Conservation (phyloP, 2,113 vertebrate species). For the Podarcis raffonei region DNA sequence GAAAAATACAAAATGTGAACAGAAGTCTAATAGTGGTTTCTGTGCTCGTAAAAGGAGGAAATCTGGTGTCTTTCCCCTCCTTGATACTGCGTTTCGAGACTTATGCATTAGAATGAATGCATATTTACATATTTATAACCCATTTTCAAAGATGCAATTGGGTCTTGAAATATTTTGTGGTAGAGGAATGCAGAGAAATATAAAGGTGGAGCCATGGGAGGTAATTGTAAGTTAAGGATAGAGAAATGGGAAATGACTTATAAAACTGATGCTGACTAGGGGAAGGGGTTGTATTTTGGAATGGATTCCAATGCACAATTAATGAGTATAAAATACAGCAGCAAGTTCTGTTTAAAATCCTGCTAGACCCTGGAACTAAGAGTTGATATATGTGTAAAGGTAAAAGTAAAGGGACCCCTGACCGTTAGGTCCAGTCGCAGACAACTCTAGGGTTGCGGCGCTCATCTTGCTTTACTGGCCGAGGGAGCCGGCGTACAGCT, state of each 20-base stretch:
- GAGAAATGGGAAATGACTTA: neutral
- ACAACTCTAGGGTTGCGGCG: no score
- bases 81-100: neutral
- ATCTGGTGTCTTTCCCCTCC: neutral
- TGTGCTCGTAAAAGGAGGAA: neutral
- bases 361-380: neutral
- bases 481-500: no score
- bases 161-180: neutral
- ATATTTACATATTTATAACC: conserved; percentile 32
- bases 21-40: conserved; percentile 19
- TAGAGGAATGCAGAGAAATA: neutral
- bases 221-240: conserved; percentile 1
- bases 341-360: neutral
- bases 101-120: conserved; percentile 1
- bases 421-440: no score
- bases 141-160: conserved; percentile 15
- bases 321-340: neutral
- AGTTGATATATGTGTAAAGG: no score
- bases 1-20: conserved; percentile 16
- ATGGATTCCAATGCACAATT: neutral
- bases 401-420: no score
- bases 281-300: neutral
- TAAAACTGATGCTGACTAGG: neutral
- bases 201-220: neutral
- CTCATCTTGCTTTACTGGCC: no score